Evolutionary conservation across 2,797 vertebrate genomes (phyloP), one percentile per base, ranked within the genome.

Genomic region (Lepilemur septentrionalis): DNA sequence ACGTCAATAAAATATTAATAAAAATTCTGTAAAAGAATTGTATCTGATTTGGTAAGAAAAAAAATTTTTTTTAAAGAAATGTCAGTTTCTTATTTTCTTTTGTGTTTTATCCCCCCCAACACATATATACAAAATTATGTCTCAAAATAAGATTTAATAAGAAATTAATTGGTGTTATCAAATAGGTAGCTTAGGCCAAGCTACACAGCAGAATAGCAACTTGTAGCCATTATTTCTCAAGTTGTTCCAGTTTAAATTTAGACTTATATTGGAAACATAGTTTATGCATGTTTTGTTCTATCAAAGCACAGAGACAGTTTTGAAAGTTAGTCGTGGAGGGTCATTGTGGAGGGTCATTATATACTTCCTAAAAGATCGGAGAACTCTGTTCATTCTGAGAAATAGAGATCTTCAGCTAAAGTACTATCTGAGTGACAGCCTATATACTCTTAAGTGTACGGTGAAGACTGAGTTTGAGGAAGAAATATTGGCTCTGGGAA

Each of bases 31-130:
- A 46, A 63, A 30, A 17, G 1, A 4, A 30, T 63, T 89, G 14
- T 78, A 28, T 70, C 57, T 89, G 50, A 61, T 89, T 32, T 65
- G 38, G 32, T 35, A 87, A 96, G n/a, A 65, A 96, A 81, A 80
- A 43, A 57, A 18, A 22, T 46, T 38, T 38, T 76, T 18, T 17
- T 61, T 55, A 69, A 93, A 63, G 3, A 43, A 89, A 32, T 70
- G n/a, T 43, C 50, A 52, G 43, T 75, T 75, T 86, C 63, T 95
- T 73, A 2, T 57, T 91, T 93, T 17, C 75, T 91, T 94, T 38
- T 48, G 72, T 65, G 41, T 59, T 70, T 79, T 41, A 55, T 87
- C 46, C 46, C 15, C 15, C 23, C 28, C 2, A 3, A 0, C 73
- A 30, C 18, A 4, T 13, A 48, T n/a, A 38, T 2, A 23, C 32